A percentile compares a stretch with the other conserved stretches of the same genome.
Conservation (phyloP, 2,888 invertebrate species). For the Petrophora chlorosata region DNA sequence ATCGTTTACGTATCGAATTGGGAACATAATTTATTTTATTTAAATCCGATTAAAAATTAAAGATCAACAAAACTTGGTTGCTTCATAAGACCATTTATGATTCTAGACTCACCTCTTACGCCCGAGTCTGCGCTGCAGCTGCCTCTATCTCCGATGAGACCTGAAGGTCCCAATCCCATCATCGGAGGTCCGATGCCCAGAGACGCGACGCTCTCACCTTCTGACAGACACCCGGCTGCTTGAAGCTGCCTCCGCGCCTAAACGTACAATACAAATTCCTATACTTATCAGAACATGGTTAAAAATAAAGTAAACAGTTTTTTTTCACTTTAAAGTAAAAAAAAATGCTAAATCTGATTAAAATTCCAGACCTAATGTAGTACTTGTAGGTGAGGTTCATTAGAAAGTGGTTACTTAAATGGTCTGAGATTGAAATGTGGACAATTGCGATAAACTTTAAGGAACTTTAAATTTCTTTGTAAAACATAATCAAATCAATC, state of each 20-base stretch:
- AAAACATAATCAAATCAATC: no score
- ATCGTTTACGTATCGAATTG: not conserved
- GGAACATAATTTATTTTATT: not conserved
- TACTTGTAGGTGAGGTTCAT: no score
- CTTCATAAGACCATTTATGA: not conserved
- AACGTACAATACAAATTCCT: no score
- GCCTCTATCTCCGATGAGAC: conserved; percentile 87
- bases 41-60: not conserved
- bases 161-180: conserved; percentile 79
- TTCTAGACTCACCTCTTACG: conserved; percentile 84
- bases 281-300: no score
- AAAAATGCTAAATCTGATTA: no score
- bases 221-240: conserved; percentile 91
- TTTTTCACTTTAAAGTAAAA: no score
- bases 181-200: conserved; percentile 87
- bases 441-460: no score
- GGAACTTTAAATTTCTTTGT: no score
- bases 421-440: no score
- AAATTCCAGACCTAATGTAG: no score
- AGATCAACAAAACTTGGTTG: not conserved
- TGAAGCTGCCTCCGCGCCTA: conserved; percentile 89
- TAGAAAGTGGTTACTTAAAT: no score
- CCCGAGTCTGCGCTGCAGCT: conserved; percentile 95
- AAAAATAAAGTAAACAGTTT: no score
- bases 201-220: conserved; percentile 92